These are phyloP conservation scores for Astreopora myriophthalma DNA, from an alignment of 64 coral and sea anemone genomes.

Conservation along the genomic window DNA sequence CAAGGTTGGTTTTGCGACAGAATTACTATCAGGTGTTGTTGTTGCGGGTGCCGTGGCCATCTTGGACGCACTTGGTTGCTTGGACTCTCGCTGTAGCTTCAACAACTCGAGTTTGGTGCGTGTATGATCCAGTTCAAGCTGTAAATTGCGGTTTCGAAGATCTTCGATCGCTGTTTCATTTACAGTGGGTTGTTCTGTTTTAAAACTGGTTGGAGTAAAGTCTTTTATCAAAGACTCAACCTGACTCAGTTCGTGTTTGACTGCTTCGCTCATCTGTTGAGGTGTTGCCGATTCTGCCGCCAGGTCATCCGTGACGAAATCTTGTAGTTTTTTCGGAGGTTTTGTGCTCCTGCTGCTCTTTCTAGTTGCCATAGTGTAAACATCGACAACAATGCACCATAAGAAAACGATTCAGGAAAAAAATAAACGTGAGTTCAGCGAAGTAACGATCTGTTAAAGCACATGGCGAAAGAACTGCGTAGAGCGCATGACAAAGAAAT, in stretches of 20 bases:
- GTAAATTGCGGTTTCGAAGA: conserved; percentile 28
- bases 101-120: conserved; percentile 17
- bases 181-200: background rate
- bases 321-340: background rate
- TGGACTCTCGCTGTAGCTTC: background rate
- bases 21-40: background rate
- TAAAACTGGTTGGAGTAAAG: background rate
- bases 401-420: too few relatives aligned
- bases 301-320: background rate
- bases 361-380: background rate
- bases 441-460: too few relatives aligned
- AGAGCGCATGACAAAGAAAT: too few relatives aligned
- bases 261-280: background rate
- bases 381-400: background rate
- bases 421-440: too few relatives aligned
- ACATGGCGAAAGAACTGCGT: too few relatives aligned
- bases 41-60: background rate
- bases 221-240: conserved; percentile 21
- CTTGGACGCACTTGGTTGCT: background rate
- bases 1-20: background rate
- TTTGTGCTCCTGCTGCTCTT: conserved; percentile 17
- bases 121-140: conserved; percentile 43
- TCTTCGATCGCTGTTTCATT: conserved; percentile 1
- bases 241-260: conserved; percentile 27
- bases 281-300: background rate